phyloP scores from a whole-genome alignment of 2,113 vertebrate species.

The Hippocampus guttulatus region DNA sequence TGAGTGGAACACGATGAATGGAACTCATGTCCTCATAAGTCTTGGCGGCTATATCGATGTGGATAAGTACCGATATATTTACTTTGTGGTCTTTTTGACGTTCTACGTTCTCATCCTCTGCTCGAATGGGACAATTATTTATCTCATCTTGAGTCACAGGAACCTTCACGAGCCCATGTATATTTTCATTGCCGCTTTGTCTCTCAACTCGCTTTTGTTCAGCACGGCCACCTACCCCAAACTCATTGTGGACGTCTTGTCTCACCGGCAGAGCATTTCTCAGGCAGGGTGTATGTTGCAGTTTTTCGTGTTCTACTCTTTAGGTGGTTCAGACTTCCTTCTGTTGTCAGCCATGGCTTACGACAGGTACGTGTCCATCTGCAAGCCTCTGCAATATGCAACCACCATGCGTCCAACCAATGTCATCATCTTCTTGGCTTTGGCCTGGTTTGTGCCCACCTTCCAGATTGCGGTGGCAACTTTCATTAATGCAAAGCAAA shows the following conservation, averaged over 20 bases:
- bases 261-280: neutral
- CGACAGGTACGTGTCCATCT: neutral
- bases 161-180: slow-evolving; percentile 1
- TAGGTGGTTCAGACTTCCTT: neutral
- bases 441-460: neutral
- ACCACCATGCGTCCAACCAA: neutral
- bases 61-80: neutral
- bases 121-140: neutral
- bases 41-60: neutral
- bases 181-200: neutral
- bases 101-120: neutral
- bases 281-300: neutral
- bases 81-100: neutral
- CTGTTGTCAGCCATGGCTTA: neutral
- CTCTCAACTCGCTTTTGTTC: neutral
- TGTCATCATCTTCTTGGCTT: neutral
- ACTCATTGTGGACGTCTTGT: neutral
- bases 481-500: neutral
- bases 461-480: neutral
- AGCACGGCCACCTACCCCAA: neutral
- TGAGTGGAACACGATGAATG: neutral
- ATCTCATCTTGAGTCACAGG: neutral
- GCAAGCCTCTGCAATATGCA: neutral
- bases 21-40: neutral
- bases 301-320: neutral